A percentile compares a stretch with the other conserved stretches of the same genome.
These are phyloP conservation scores for Eupeodes luniger DNA, from an alignment of 2,888 invertebrate species.

Conservation along the genomic window DNA sequence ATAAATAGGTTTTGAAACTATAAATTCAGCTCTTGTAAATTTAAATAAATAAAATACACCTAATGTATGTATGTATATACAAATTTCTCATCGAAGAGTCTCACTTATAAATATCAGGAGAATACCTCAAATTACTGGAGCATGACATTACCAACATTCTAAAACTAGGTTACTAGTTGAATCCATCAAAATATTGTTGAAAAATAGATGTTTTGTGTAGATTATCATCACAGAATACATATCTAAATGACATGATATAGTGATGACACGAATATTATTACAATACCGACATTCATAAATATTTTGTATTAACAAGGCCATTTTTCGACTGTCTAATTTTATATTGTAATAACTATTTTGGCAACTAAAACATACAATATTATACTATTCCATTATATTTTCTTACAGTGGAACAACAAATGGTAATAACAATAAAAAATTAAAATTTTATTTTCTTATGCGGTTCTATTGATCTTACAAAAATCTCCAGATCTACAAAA, in stretches of 20 bases:
- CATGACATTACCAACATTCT: slow-evolving; percentile 56
- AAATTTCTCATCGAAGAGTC: slow-evolving; percentile 37
- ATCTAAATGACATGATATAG: neutral
- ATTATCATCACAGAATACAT: neutral
- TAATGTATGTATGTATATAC: neutral
- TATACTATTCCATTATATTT: neutral
- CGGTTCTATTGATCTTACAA: too few species aligned
- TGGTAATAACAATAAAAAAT: too few species aligned
- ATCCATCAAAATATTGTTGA: slow-evolving; percentile 36
- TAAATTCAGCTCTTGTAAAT: slow-evolving; percentile 8
- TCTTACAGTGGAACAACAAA: neutral
- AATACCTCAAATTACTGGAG: slow-evolving; percentile 41
- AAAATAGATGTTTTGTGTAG: slow-evolving; percentile 1
- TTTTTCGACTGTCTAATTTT: slow-evolving; percentile 16
- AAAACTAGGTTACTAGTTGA: slow-evolving; percentile 62
- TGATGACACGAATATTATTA: slow-evolving; percentile 42
- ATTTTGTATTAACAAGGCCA: slow-evolving; percentile 34
- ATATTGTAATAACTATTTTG: neutral
- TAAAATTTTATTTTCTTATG: too few species aligned
- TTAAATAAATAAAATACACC: neutral
- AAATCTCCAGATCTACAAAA: too few species aligned
- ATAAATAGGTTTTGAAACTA: neutral
- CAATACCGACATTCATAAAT: slow-evolving; percentile 1
- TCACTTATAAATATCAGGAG: neutral
- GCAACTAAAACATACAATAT: neutral